Evolutionary conservation across 2,113 vertebrate species (phyloP), one percentile per base, ranked within the genome.

Genomic region (Gymnorhina tibicen): DNA sequence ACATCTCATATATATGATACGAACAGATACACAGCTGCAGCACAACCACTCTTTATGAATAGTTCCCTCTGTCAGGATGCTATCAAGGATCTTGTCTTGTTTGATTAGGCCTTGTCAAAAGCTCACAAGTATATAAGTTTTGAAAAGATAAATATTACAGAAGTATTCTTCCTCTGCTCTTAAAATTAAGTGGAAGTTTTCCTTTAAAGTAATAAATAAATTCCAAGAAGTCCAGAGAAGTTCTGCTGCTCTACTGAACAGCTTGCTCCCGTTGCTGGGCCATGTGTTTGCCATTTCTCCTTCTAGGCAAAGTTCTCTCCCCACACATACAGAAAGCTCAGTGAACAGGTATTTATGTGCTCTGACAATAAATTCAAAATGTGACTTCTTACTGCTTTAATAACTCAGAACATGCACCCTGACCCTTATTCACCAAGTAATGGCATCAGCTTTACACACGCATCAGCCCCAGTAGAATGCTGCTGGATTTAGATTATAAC

Each of bases 71-170:
- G 64, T 52, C 64, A 89, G 73, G 46, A 73, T 0, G 2, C 37
- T 74, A 78, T 75, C 52, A 92, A 88, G 47, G 63, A 91, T 81
- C 85, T 84, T 95, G 82, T 88, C 87, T 64, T 70, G 44, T 76
- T 95, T 92, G 91, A 95, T 93, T 91, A 89, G 73, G 66, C 41
- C 75, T 95, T 93, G 64, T 82, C 56, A 91, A 80, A 91, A 18
- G 14, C 60, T 91, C 64, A 42, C 13, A 91, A 81, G 63, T 52
- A 77, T 47, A 88, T n/a, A 56, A 80, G 44, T 52, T 87, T 94
- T 78, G 47, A 75, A 91, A 92, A 77, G 19, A 91, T 60, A 72
- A 85, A n/a, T 53, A 67, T 33, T 74, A 50, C 50, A 85, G 44
- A 95, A 91, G 24, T 1, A 1, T 68, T 96, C 42, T 77, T 90